Evolutionary conservation across 2,888 invertebrate species (phyloP), one percentile per base, ranked within the genome.

Genomic region (Arrhopalites spinosus): DNA sequence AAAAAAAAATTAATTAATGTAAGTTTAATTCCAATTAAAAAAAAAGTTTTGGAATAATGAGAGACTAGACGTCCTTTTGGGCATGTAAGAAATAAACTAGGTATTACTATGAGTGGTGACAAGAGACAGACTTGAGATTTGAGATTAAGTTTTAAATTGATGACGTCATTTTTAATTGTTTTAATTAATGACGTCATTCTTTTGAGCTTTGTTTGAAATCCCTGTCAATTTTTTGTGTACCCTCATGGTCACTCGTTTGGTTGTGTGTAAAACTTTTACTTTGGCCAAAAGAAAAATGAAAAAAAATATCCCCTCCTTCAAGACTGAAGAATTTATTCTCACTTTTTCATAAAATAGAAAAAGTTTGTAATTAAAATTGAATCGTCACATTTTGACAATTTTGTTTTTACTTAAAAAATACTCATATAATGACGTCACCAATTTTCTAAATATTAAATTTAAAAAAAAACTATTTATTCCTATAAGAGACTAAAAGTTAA

Each of bases 221-320:
- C 27, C 15, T 47, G 11, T 27, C n/a, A n/a, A n/a, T n/a, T 29
- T 11, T 30, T 29, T 36, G 27, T 47, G 45, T 50, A 45, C 17
- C 53, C 45, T 72, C 63, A 43, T 45, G 20, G 61, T 72, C 72
- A 72, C 72, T 72, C 72, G 63, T 63, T n/a, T 63, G 72, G 72
- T 72, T 72, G 72, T 72, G 72, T 72, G 72, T 43, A 64, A n/a
- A n/a, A n/a, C n/a, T n/a, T n/a, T n/a, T n/a, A n/a, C n/a, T 27
- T 63, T 36, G 29, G 63, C 72, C 72, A 72, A 71, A 27, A 64
- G 30, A 64, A 3, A 45, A 25, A 20, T 3, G 5, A 20, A 20
- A 20, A 56, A 56, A 15, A 56, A 8, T 3, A 56, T 5, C 23
- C 30, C 30, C 43, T 63, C 63, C 63, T 72, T 45, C 29, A 72